Evolutionary conservation across 2,888 invertebrate genomes (phyloP), one percentile per base, ranked within the genome.

Genomic region (Hoplodrina blanda): DNA sequence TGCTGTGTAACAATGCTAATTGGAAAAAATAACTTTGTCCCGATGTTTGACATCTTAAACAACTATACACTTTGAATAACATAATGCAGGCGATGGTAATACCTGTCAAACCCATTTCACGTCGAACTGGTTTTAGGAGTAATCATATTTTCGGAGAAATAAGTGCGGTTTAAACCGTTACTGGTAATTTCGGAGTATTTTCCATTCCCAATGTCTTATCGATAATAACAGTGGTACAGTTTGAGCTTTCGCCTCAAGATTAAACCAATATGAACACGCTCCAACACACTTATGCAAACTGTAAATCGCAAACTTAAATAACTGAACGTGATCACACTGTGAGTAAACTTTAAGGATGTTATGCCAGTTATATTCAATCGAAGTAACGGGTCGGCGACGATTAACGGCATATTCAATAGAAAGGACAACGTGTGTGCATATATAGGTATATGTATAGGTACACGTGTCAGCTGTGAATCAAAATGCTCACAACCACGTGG

Each of bases 1-100:
- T 78, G 82, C 83, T 83, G 80, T 83, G 75, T 80, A 80, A 87
- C 88, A 87, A 88, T 81, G 85, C 86, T 88, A 88, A 91, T 89
- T 89, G 86, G 79, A 78, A 87, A 88, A 89, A 87, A 85, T 84
- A 86, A 65, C 81, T 69, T 33, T 46, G 60, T 52, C 33, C 53
- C 37, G 33, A 73, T 70, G 61, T 76, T 76, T 74, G 62, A 65
- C 66, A 33, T 73, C 33, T 73, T 65, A 69, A 77, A 67, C 64
- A 61, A 71, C 55, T 49, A 50, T 53, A 69, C 41, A 66, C 54
- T 71, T 66, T 13, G 17, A 33, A 46, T 55, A 68, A 65, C 56
- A 64, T 61, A 57, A 62, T 60, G 37, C 56, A 50, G 63, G 49
- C 25, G 52, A 20, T n/a, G 52, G 55, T 64, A 63, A 56, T 69